Percentiles rank a stretch among this genome's conserved stretches.
These are phyloP conservation scores for Lepus townsendii DNA, from an alignment of 2,797 vertebrate genomes.

Conservation along the genomic window DNA sequence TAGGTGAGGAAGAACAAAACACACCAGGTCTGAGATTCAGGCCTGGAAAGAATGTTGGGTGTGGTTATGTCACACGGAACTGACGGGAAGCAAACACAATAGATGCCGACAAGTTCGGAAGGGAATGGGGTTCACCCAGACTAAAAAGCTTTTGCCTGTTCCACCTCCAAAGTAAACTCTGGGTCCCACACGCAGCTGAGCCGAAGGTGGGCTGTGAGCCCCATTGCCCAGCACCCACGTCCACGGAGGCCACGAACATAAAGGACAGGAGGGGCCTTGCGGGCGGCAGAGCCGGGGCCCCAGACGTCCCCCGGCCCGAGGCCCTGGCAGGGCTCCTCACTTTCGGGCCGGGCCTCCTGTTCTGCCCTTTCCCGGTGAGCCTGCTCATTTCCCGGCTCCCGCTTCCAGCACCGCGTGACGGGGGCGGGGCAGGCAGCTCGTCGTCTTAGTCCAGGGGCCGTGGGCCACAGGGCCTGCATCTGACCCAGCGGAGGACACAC, in stretches of 20 bases:
- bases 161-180: not conserved
- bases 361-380: too few species aligned
- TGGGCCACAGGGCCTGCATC: too few species aligned
- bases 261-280: not conserved
- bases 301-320: not conserved
- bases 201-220: not conserved
- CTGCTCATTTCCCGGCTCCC: too few species aligned
- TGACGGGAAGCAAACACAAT: not conserved
- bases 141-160: not conserved
- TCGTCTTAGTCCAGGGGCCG: too few species aligned
- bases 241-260: not conserved
- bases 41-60: not conserved
- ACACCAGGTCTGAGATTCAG: not conserved
- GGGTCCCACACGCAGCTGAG: not conserved
- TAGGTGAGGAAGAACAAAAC: not conserved
- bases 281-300: not conserved
- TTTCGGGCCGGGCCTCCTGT: too few species aligned
- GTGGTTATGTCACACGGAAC: not conserved
- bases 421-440: too few species aligned
- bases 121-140: not conserved
- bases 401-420: too few species aligned
- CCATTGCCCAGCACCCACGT: not conserved
- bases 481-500: too few species aligned
- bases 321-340: too few species aligned
- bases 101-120: not conserved